Conservation (phyloP, 1,140 invertebrate genomes). For the Drosophila jambulina region DNA sequence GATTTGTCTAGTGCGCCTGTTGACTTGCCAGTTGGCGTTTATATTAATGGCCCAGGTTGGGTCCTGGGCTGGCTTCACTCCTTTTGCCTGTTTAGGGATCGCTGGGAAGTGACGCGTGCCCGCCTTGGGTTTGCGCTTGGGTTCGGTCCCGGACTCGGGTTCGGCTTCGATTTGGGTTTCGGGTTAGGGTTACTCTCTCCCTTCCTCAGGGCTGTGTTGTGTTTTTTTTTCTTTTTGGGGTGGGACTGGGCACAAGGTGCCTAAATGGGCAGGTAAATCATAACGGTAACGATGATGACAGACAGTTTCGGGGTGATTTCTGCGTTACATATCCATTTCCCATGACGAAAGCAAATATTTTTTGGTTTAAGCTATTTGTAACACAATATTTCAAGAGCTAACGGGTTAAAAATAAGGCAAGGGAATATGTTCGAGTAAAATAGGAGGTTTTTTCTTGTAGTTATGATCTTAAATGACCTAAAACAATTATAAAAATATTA, state of each 20-base stretch:
- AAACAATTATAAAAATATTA: background rate
- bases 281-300: conserved; percentile 40
- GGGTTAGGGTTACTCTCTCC: conserved; percentile 11
- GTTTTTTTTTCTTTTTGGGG: background rate
- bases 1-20: conserved; percentile 68
- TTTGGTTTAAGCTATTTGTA: background rate
- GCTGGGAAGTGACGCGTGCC: conserved; percentile 51
- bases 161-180: background rate
- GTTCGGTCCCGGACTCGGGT: background rate
- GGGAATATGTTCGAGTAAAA: background rate
- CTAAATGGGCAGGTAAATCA: conserved; percentile 42
- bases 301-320: conserved; percentile 7
- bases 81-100: conserved; percentile 26
- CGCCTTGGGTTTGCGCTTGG: conserved; percentile 5
- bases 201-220: background rate
- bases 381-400: background rate
- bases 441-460: background rate
- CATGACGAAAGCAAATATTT: conserved; percentile 13
- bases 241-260: conserved; percentile 14
- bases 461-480: no score
- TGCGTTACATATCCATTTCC: conserved; percentile 1
- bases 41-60: conserved; percentile 66
- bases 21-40: conserved; percentile 77
- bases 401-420: background rate
- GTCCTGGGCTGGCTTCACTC: background rate